phyloP scores from a whole-genome alignment of 1,140 invertebrate species.

The Hypsibius dujardini region DNA sequence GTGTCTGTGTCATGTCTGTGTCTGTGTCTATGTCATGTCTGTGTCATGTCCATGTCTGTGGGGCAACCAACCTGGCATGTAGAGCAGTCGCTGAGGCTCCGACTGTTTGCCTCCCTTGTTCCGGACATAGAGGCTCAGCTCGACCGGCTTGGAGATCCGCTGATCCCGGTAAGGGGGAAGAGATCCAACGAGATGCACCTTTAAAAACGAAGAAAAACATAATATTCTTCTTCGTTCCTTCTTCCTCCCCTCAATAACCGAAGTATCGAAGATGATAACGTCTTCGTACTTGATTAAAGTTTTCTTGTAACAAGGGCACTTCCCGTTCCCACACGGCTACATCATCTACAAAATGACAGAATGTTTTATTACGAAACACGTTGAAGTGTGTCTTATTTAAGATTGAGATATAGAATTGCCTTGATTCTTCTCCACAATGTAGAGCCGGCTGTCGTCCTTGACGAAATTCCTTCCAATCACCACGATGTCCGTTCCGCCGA shows the following conservation, averaged over 20 bases:
- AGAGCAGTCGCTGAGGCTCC: neutral
- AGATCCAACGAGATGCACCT: conserved; percentile 1
- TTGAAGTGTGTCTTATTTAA: neutral
- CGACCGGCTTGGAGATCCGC: neutral
- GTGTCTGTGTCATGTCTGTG: too few species aligned
- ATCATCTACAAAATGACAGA: neutral
- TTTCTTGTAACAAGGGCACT: neutral
- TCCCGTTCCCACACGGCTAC: neutral
- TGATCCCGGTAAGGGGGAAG: neutral
- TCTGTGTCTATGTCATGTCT: too few species aligned
- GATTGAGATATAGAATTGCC: conserved; percentile 7
- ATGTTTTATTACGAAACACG: neutral
- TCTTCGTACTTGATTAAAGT: neutral
- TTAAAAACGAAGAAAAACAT: too few species aligned
- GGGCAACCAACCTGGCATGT: conserved; percentile 6
- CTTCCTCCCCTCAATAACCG: too few species aligned
- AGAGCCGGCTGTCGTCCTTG: conserved; percentile 1
- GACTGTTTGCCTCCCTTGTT: conserved; percentile 1
- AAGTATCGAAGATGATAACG: too few species aligned
- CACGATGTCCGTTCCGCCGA: conserved; percentile 33
- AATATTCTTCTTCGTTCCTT: too few species aligned
- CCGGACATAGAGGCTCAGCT: neutral
- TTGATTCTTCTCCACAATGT: conserved; percentile 5
- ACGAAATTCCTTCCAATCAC: conserved; percentile 38
- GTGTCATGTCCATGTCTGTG: neutral